A percentile compares a stretch with the other conserved stretches of the same genome.
Evolutionary conservation across 2,797 vertebrate genomes (phyloP).

Genomic region (Anniella stebbinsi): DNA sequence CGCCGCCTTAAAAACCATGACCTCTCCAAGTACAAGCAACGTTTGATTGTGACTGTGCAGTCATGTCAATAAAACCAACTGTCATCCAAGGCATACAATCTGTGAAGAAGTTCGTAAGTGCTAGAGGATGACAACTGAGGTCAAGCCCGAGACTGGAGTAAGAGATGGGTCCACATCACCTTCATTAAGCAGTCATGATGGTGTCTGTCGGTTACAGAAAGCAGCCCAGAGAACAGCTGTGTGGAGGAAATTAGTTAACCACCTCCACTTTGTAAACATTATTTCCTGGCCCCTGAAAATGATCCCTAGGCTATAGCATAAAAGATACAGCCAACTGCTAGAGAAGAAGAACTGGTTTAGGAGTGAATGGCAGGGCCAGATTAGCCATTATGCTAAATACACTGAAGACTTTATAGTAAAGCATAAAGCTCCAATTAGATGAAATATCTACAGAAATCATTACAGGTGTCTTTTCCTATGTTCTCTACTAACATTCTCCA

Average conservation of each 20-base stretch:
- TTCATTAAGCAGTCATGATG: slow-evolving; percentile 9
- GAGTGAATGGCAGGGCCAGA: background rate
- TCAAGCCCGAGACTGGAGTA: background rate
- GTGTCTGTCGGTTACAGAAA: background rate
- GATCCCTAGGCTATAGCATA: background rate
- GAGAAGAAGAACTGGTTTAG: background rate
- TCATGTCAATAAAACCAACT: slow-evolving; percentile 1
- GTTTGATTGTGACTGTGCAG: background rate
- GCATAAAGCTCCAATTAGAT: background rate
- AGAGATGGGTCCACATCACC: background rate
- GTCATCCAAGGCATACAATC: slow-evolving; percentile 3
- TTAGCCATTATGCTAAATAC: background rate
- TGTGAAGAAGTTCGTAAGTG: background rate
- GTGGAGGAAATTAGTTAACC: background rate
- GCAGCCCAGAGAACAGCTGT: slow-evolving; percentile 11
- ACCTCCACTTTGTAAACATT: slow-evolving; percentile 3
- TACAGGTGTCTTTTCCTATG: background rate
- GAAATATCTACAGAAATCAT: background rate
- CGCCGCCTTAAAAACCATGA: slow-evolving; percentile 22
- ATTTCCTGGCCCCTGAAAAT: slow-evolving; percentile 22
- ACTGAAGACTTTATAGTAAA: background rate
- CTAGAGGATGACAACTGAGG: background rate
- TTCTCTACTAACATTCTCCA: background rate
- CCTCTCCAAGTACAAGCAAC: background rate
- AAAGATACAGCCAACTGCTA: background rate